Percentiles rank a stretch among this genome's conserved stretches.
phyloP scores from a whole-genome alignment of 2,888 invertebrate species.

The Sarcophaga caerulescens region DNA sequence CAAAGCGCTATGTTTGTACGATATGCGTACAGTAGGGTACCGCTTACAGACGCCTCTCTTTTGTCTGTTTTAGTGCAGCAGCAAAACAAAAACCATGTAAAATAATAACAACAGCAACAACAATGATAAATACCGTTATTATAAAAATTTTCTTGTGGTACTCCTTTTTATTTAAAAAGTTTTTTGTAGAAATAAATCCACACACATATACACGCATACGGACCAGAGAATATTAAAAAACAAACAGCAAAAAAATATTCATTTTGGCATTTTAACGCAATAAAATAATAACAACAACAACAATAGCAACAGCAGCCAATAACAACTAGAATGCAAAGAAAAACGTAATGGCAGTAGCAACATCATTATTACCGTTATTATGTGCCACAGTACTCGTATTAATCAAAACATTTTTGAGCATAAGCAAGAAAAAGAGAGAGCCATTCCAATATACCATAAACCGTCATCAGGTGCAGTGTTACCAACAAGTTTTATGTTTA shows the following conservation, averaged over 20 bases:
- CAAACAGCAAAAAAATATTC: conserved; percentile 8
- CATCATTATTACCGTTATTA: neutral
- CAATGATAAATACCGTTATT: conserved; percentile 16
- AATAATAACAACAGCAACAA: too few relatives aligned
- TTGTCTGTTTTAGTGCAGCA: too few relatives aligned
- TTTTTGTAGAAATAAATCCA: neutral
- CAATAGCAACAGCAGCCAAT: neutral
- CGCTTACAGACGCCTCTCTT: too few relatives aligned
- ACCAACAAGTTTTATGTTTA: too few relatives aligned
- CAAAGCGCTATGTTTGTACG: too few relatives aligned
- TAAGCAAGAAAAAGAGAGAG: too few relatives aligned
- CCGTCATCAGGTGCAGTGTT: too few relatives aligned
- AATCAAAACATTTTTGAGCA: too few relatives aligned
- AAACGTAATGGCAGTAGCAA: neutral
- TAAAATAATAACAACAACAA: conserved; percentile 11
- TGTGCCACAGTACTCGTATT: neutral
- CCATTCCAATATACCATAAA: too few relatives aligned
- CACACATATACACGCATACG: neutral
- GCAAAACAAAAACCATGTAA: too few relatives aligned
- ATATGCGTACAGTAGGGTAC: too few relatives aligned
- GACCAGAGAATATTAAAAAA: neutral
- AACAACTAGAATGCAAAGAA: neutral
- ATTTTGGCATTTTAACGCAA: conserved; percentile 50
- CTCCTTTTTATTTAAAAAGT: neutral
- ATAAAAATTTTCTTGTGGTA: conserved; percentile 9